A percentile compares a stretch with the other conserved stretches of the same genome.
Evolutionary conservation across 2,113 vertebrate genomes (phyloP).

Genomic region (Phasianus colchicus): DNA sequence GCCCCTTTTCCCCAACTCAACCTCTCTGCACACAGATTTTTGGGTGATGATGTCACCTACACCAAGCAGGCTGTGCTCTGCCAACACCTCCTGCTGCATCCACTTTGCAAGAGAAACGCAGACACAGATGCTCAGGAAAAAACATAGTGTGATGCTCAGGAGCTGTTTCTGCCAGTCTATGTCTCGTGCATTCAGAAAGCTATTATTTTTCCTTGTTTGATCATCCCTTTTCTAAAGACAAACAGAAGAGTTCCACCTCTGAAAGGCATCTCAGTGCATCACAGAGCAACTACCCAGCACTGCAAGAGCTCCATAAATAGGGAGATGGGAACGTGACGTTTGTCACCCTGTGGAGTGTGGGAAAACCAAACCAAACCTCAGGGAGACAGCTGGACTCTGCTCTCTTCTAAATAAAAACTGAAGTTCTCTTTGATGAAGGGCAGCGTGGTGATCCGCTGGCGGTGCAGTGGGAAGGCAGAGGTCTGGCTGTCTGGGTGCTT

Average conservation of each 20-base stretch:
- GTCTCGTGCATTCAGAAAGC: too few species aligned
- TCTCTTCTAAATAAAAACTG: not conserved
- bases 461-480: not conserved
- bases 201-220: not conserved
- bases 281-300: not conserved
- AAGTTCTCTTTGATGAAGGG: not conserved
- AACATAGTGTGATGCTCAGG: not conserved
- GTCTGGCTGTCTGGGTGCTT: not conserved
- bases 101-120: fast-evolving
- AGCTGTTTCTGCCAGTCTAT: fast-evolving
- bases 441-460: not conserved
- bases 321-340: not conserved
- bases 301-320: not conserved
- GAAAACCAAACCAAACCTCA: not conserved
- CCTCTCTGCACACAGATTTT: not conserved
- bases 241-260: not conserved
- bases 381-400: not conserved
- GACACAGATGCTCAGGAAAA: not conserved
- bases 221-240: not conserved
- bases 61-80: not conserved
- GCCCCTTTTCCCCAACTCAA: fast-evolving
- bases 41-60: too few species aligned
- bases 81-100: too few species aligned
- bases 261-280: fast-evolving
- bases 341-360: not conserved